Conservation (phyloP, 1,140 invertebrate species). For the Cecropterus lyciades region DNA sequence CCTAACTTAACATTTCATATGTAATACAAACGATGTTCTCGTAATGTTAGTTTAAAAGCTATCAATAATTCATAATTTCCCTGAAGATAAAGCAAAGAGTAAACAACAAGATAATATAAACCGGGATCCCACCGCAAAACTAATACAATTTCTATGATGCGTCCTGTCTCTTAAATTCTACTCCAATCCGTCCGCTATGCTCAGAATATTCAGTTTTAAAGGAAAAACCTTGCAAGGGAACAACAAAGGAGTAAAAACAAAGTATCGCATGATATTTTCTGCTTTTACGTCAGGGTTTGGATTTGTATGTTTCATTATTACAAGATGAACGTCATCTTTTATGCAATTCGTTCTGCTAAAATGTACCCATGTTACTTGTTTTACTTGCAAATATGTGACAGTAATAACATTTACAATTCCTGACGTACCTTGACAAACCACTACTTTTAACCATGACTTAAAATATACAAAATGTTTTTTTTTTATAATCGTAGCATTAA, state of each 20-base stretch:
- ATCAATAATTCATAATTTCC: slow-evolving; percentile 16
- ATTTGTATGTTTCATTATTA: background rate
- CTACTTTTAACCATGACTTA: too few relatives aligned
- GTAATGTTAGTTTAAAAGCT: too few relatives aligned
- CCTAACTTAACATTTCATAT: too few relatives aligned
- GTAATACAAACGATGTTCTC: too few relatives aligned
- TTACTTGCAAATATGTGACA: too few relatives aligned
- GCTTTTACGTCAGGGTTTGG: background rate
- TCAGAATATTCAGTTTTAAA: slow-evolving; percentile 24
- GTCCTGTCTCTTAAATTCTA: slow-evolving; percentile 23
- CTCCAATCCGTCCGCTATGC: slow-evolving; percentile 21
- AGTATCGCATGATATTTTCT: slow-evolving; percentile 16
- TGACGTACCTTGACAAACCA: too few relatives aligned
- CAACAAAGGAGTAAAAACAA: slow-evolving; percentile 27
- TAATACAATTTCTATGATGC: slow-evolving; percentile 31
- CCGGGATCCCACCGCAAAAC: slow-evolving; percentile 13
- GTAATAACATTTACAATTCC: too few relatives aligned
- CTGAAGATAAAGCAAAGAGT: slow-evolving; percentile 3
- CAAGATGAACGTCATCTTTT: too few relatives aligned
- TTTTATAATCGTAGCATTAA: too few relatives aligned
- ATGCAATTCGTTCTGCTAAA: too few relatives aligned
- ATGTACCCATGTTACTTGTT: too few relatives aligned
- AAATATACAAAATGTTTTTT: too few relatives aligned
- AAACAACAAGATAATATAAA: slow-evolving; percentile 22
- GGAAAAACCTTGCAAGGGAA: slow-evolving; percentile 24